These are phyloP conservation scores for Nasonia giraulti DNA, from an alignment of 1,140 invertebrate genomes.

Conservation along the genomic window DNA sequence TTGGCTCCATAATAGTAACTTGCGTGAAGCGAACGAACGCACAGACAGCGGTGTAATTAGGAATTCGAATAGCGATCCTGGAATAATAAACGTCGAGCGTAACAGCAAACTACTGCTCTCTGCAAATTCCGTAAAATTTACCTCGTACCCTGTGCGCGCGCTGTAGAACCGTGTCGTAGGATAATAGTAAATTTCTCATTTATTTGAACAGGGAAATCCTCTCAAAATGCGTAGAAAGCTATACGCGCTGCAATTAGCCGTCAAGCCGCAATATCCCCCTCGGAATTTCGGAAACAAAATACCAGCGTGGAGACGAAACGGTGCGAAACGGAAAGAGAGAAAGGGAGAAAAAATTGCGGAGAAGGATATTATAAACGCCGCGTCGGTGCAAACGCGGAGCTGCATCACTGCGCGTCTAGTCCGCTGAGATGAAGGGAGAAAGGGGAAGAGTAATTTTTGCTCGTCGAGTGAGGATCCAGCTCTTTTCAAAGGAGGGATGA, in stretches of 20 bases:
- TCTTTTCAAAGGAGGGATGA: not conserved
- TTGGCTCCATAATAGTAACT: not conserved
- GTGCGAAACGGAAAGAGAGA: not conserved
- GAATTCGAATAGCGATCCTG: not conserved
- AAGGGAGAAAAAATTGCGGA: not conserved
- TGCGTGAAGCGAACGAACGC: not conserved
- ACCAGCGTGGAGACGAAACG: not conserved
- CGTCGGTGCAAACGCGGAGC: not conserved
- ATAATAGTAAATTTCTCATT: not conserved
- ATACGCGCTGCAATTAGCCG: constrained; percentile 2
- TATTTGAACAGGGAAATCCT: constrained; percentile 4
- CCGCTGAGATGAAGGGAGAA: not conserved
- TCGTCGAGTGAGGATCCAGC: not conserved
- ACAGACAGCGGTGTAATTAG: not conserved
- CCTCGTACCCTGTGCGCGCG: not conserved
- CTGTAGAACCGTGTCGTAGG: not conserved
- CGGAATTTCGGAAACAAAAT: constrained; percentile 27
- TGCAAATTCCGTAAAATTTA: not conserved
- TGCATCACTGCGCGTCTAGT: not conserved
- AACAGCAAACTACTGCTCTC: not conserved
- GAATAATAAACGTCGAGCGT: not conserved
- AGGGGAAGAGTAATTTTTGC: constrained; percentile 22
- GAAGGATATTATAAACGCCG: not conserved
- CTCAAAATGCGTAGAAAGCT: not conserved
- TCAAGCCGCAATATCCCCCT: constrained; percentile 11